Conservation (phyloP, 2,797 vertebrate genomes). For the Microcaecilia unicolor region DNA sequence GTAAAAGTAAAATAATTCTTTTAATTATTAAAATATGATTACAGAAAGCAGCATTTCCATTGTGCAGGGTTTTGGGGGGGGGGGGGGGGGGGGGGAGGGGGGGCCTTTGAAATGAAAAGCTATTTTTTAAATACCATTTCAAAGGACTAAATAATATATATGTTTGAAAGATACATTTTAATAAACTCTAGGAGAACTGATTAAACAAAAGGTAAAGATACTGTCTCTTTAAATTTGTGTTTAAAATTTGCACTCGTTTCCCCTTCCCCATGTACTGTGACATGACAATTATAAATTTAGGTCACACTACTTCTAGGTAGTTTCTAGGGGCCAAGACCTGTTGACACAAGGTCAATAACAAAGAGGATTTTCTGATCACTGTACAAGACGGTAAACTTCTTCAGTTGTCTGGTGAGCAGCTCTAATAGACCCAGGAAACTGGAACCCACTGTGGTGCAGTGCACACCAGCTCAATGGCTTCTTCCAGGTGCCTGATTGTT, state of each 20-base stretch:
- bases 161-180: constrained; percentile 68
- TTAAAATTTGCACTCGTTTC: constrained; percentile 60
- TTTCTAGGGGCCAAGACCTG: constrained; percentile 75
- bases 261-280: constrained; percentile 88
- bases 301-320: constrained; percentile 86
- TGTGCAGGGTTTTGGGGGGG: constrained; percentile 77
- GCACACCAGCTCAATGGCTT: constrained; percentile 92
- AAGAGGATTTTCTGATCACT: constrained; percentile 63
- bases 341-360: constrained; percentile 64
- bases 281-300: constrained; percentile 87
- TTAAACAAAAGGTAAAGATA: constrained; percentile 74
- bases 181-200: constrained; percentile 67
- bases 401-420: constrained; percentile 35
- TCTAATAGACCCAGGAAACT: constrained; percentile 96
- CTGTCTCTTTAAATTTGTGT: constrained; percentile 95
- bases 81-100: constrained; percentile 76
- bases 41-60: constrained; percentile 79
- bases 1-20: constrained; percentile 65
- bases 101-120: constrained; percentile 72
- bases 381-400: constrained; percentile 55
- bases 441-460: constrained; percentile 93
- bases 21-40: constrained; percentile 77
- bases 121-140: constrained; percentile 73
- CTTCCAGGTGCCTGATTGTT: constrained; percentile 94
- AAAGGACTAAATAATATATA: constrained; percentile 70